Evolutionary conservation across 1,140 invertebrate species (phyloP).

Genomic region (Tenebrio molitor): DNA sequence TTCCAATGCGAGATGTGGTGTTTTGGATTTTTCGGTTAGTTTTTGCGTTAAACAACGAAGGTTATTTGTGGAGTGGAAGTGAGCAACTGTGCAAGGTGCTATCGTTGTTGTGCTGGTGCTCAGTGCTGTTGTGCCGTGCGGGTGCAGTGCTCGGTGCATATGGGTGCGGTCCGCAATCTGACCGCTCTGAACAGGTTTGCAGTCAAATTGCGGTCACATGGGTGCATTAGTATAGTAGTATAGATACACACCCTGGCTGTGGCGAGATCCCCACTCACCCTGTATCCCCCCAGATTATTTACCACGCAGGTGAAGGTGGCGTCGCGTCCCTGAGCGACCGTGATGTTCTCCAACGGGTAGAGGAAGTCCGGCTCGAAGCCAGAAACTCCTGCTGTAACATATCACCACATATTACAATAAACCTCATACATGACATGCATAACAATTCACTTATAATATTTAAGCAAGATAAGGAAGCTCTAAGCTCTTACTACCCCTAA

Average conservation of each 20-base stretch:
- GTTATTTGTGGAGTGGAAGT: neutral
- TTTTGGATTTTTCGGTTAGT: no score
- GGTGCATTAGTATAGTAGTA: constrained; percentile 60
- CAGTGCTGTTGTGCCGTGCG: constrained; percentile 49
- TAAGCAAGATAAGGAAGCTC: constrained; percentile 41
- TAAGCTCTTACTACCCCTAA: constrained; percentile 39
- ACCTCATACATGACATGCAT: constrained; percentile 44
- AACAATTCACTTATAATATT: constrained; percentile 46
- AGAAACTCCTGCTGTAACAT: constrained; percentile 67
- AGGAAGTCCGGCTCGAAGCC: constrained; percentile 88
- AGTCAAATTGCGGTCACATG: constrained; percentile 48
- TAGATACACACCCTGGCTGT: constrained; percentile 82
- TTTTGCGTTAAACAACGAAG: constrained; percentile 15
- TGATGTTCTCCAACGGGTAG: constrained; percentile 87
- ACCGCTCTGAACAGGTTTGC: constrained; percentile 37
- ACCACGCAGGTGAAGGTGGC: constrained; percentile 92
- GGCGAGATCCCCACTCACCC: constrained; percentile 91
- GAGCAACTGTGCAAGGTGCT: constrained; percentile 37
- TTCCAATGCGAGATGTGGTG: no score
- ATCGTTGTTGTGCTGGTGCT: constrained; percentile 49
- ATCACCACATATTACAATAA: constrained; percentile 46
- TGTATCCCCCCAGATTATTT: constrained; percentile 91
- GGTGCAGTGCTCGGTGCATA: constrained; percentile 52
- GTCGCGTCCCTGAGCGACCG: constrained; percentile 87
- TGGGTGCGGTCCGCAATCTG: constrained; percentile 46